Conservation (phyloP, 2,797 vertebrate species). For the Chaetodon trifasciatus region DNA sequence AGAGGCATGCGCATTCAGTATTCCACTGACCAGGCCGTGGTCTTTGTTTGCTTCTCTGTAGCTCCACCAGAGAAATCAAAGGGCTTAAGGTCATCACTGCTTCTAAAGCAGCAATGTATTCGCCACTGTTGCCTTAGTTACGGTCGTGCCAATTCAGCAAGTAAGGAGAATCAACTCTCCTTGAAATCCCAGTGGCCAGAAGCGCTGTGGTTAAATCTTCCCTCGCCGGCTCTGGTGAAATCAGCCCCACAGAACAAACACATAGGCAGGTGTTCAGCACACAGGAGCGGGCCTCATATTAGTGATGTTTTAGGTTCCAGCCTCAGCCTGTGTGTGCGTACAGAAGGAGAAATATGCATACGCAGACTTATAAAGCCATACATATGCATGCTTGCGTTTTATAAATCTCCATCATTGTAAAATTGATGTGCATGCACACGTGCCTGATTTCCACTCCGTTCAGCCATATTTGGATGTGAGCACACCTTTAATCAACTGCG, state of each 20-base stretch:
- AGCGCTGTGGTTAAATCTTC: conserved; percentile 14
- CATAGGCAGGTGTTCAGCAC: not conserved
- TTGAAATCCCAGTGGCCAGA: conserved; percentile 29
- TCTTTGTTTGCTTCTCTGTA: conserved; percentile 44
- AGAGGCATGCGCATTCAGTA: conserved; percentile 22
- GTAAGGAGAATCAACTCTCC: conserved; percentile 34
- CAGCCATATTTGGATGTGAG: not conserved
- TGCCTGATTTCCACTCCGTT: not conserved
- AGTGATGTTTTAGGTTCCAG: not conserved
- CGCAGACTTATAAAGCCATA: not conserved
- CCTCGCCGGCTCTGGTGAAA: not conserved
- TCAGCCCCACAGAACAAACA: conserved; percentile 1
- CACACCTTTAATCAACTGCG: conserved; percentile 12
- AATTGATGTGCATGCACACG: conserved; percentile 14
- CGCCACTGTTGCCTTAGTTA: conserved; percentile 60
- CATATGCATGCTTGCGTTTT: conserved; percentile 18
- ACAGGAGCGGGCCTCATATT: conserved; percentile 20
- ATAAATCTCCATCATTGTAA: conserved; percentile 8
- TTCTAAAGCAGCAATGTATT: conserved; percentile 41
- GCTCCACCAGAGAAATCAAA: conserved; percentile 59
- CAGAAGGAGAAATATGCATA: conserved; percentile 8
- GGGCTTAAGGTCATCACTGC: conserved; percentile 62
- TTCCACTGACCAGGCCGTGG: conserved; percentile 17
- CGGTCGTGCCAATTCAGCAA: conserved; percentile 33
- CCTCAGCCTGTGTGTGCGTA: not conserved